Conservation (phyloP, 2,888 invertebrate genomes). For the Diadegma fenestrale region DNA sequence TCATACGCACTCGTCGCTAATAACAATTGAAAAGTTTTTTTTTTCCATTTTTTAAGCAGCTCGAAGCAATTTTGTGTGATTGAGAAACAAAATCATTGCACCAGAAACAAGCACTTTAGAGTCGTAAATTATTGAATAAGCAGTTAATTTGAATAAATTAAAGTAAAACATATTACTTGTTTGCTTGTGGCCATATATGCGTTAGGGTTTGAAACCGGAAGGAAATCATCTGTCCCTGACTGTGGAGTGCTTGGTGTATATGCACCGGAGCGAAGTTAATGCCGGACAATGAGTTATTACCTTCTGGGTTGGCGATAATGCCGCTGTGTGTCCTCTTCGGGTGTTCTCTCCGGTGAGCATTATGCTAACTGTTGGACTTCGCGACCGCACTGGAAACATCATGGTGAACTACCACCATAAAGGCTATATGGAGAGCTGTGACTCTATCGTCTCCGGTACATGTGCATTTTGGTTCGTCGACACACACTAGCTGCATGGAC, state of each 20-base stretch:
- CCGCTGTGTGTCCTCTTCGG: slow-evolving; percentile 57
- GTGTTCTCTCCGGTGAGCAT: slow-evolving; percentile 58
- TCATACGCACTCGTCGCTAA: background rate
- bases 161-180: slow-evolving; percentile 4
- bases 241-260: slow-evolving; percentile 53
- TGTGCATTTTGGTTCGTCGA: slow-evolving; percentile 55
- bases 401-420: slow-evolving; percentile 72
- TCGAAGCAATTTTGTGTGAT: background rate
- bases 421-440: slow-evolving; percentile 11
- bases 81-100: background rate
- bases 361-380: slow-evolving; percentile 69
- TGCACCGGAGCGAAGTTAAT: slow-evolving; percentile 69
- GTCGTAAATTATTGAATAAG: background rate
- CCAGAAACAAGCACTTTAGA: background rate
- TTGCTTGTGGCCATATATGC: background rate
- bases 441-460: slow-evolving; percentile 31
- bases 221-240: slow-evolving; percentile 81
- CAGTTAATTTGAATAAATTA: background rate
- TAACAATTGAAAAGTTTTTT: background rate
- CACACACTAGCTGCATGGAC: slow-evolving; percentile 62
- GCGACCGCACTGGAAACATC: slow-evolving; percentile 75
- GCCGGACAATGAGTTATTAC: slow-evolving; percentile 81
- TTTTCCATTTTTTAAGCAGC: background rate
- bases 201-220: slow-evolving; percentile 74
- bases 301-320: slow-evolving; percentile 74